Conservation (phyloP, 1,140 invertebrate species). For the Eurosta solidaginis region DNA sequence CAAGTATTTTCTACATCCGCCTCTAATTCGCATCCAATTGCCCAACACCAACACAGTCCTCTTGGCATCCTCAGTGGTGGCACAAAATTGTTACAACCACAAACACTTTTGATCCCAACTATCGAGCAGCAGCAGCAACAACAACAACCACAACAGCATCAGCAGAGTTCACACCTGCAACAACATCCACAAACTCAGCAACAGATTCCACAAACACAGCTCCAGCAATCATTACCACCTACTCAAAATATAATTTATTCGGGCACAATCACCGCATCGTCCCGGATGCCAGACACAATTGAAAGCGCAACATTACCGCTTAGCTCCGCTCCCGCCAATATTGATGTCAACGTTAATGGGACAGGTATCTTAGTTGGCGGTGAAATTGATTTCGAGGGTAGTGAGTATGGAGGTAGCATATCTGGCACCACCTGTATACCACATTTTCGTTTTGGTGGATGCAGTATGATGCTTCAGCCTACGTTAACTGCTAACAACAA, state of each 20-base stretch:
- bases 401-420: constrained; percentile 50
- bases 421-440: constrained; percentile 55
- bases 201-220: constrained; percentile 40
- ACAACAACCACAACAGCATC: background rate
- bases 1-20: constrained; percentile 41
- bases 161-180: background rate
- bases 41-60: background rate
- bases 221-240: constrained; percentile 36
- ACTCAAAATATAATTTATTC: constrained; percentile 50
- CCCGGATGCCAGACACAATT: constrained; percentile 15
- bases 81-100: constrained; percentile 5
- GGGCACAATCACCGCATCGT: constrained; percentile 43
- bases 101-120: constrained; percentile 42
- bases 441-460: constrained; percentile 55
- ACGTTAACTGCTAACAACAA: background rate
- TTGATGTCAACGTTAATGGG: background rate
- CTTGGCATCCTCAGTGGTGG: background rate
- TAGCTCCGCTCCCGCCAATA: constrained; percentile 44
- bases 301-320: constrained; percentile 48
- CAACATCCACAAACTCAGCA: constrained; percentile 36
- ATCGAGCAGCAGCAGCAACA: too few relatives aligned
- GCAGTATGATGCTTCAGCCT: constrained; percentile 44
- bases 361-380: background rate
- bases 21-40: constrained; percentile 11
- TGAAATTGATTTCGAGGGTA: constrained; percentile 56